Evolutionary conservation across 2,113 vertebrate species (phyloP).

Genomic region (Phalacrocorax carbo): DNA sequence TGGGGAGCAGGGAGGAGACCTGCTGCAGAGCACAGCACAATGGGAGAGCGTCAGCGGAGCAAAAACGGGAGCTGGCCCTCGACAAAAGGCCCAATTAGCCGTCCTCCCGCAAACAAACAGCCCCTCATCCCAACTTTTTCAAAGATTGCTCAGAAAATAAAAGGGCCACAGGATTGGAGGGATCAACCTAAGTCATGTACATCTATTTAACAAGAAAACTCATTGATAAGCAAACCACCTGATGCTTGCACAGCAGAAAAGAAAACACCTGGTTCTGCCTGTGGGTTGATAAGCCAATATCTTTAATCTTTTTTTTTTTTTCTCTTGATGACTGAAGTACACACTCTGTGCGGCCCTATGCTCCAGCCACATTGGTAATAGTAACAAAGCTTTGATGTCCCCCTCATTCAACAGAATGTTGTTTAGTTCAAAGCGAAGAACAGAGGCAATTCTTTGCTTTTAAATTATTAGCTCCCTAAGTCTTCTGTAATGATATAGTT

Average conservation of each 20-base stretch:
- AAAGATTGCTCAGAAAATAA: neutral
- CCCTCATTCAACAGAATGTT: slow-evolving; percentile 85
- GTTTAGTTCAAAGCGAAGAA: slow-evolving; percentile 88
- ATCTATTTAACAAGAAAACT: slow-evolving; percentile 60
- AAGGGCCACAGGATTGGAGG: slow-evolving; percentile 16
- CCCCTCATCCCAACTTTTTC: neutral
- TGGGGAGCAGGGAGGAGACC: neutral
- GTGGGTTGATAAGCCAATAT: slow-evolving; percentile 70
- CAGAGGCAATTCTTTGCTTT: slow-evolving; percentile 86
- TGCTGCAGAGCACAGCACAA: neutral
- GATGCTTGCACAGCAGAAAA: slow-evolving; percentile 62
- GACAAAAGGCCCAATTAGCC: neutral
- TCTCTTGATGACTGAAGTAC: slow-evolving; percentile 73
- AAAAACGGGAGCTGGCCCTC: neutral
- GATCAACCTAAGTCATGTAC: slow-evolving; percentile 44
- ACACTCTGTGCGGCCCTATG: slow-evolving; percentile 75
- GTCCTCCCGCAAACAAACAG: neutral
- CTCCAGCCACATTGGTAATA: slow-evolving; percentile 78
- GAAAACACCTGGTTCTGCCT: slow-evolving; percentile 73
- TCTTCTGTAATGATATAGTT: slow-evolving; percentile 89
- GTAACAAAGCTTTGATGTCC: slow-evolving; percentile 84
- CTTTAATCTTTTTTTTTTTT: slow-evolving; percentile 71
- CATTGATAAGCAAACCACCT: slow-evolving; percentile 68
- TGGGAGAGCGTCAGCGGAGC: fast-evolving
- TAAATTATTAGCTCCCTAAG: slow-evolving; percentile 91